These are phyloP conservation scores for Galaxea fascicularis DNA, from an alignment of 92 coral and sea anemone genomes.

Conservation along the genomic window DNA sequence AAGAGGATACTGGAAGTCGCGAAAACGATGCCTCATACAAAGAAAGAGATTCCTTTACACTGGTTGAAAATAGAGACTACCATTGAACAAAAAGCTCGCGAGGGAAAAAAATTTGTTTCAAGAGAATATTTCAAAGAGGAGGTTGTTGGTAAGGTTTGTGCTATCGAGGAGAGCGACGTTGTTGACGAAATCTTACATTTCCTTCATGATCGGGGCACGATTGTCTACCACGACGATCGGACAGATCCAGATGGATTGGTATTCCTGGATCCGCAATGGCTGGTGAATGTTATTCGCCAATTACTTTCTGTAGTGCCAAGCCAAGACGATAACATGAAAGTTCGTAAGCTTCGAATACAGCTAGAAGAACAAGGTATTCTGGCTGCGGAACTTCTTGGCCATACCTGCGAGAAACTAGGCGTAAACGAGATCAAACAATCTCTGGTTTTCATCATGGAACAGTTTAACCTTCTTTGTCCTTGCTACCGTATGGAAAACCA, in stretches of 20 bases:
- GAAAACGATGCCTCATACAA: slow-evolving; percentile 29
- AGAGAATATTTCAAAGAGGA: not conserved
- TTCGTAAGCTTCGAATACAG: slow-evolving; percentile 10
- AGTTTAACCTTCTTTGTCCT: slow-evolving; percentile 17
- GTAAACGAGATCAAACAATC: slow-evolving; percentile 11
- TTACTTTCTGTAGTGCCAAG: not conserved
- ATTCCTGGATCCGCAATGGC: slow-evolving; percentile 44
- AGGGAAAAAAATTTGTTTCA: not conserved
- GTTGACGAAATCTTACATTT: slow-evolving; percentile 21
- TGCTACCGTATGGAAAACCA: not conserved
- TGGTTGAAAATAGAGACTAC: slow-evolving; percentile 35
- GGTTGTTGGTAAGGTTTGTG: not conserved
- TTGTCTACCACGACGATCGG: slow-evolving; percentile 11
- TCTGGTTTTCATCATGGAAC: slow-evolving; percentile 29
- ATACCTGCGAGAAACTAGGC: not conserved
- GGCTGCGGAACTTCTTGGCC: slow-evolving; percentile 5
- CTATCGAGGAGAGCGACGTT: not conserved
- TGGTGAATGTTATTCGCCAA: slow-evolving; percentile 9
- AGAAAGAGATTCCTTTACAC: slow-evolving; percentile 33
- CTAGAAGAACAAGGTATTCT: slow-evolving; percentile 38
- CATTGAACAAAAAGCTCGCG: not conserved
- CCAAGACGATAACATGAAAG: slow-evolving; percentile 5
- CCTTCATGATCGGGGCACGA: slow-evolving; percentile 27
- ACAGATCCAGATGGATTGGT: slow-evolving; percentile 16
- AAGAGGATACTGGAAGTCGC: slow-evolving; percentile 17